Evolutionary conservation across 2,113 vertebrate genomes (phyloP).

Genomic region (Aphelocoma coerulescens): DNA sequence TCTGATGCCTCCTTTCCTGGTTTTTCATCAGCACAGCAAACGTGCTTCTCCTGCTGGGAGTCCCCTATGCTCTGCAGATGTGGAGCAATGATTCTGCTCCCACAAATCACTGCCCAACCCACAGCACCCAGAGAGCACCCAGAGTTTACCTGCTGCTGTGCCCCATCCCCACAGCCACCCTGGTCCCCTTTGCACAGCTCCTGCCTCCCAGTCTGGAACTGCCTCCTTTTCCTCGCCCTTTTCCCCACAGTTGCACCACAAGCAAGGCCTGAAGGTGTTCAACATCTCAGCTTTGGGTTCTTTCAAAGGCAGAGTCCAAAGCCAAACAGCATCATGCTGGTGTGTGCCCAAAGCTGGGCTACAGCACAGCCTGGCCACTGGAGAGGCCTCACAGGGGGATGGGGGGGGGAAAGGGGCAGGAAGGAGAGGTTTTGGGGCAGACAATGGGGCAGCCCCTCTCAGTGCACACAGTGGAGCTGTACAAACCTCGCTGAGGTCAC

Average conservation of each 20-base stretch:
- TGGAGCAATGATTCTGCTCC: background rate
- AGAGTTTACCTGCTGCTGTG: background rate
- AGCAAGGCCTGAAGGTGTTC: background rate
- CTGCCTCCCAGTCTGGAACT: rapidly evolving
- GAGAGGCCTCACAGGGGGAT: rapidly evolving
- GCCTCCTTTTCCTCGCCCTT: background rate
- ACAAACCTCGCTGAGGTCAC: background rate
- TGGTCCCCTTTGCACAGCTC: rapidly evolving
- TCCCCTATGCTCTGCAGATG: background rate
- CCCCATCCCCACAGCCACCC: background rate
- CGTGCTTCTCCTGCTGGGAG: background rate
- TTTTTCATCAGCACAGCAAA: background rate
- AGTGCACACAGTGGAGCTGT: rapidly evolving
- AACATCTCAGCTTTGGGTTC: rapidly evolving
- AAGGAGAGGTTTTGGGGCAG: background rate
- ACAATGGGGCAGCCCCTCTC: rapidly evolving
- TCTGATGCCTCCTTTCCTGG: background rate
- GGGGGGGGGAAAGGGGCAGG: background rate
- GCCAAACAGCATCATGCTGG: rapidly evolving
- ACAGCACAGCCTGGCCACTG: background rate
- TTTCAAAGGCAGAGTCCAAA: background rate
- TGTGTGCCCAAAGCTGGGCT: background rate
- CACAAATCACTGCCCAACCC: background rate
- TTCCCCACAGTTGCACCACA: rapidly evolving
- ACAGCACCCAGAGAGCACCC: too few relatives aligned